A percentile compares a stretch with the other conserved stretches of the same genome.
phyloP scores from a whole-genome alignment of 35 echinoderm and acorn worm genomes.

The Stichopus chloronotus region DNA sequence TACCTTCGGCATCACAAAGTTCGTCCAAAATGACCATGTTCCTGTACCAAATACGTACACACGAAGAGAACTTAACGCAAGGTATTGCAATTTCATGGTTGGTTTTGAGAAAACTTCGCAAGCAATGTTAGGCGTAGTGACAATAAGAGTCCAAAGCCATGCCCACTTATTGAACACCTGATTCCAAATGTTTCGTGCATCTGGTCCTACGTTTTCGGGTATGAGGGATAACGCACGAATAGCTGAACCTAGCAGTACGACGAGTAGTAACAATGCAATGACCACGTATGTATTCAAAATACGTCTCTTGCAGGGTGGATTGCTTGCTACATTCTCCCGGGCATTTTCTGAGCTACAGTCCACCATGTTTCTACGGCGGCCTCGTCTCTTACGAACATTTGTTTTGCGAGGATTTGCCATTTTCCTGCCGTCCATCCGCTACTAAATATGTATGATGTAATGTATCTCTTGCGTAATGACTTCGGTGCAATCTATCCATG shows the following conservation, averaged over 20 bases:
- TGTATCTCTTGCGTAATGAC: too few relatives aligned
- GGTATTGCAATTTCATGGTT: conserved; percentile 6
- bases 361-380: background rate
- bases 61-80: conserved; percentile 21
- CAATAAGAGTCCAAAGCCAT: conserved; percentile 82
- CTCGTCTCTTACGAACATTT: background rate
- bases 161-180: conserved; percentile 81
- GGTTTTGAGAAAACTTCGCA: conserved; percentile 35
- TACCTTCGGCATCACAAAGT: conserved; percentile 63
- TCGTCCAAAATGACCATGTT: conserved; percentile 74
- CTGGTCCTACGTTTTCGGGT: conserved; percentile 32
- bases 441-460: too few relatives aligned
- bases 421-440: background rate
- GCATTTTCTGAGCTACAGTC: background rate
- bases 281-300: conserved; percentile 35
- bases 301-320: background rate
- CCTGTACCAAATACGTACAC: conserved; percentile 57
- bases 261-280: conserved; percentile 27
- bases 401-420: background rate
- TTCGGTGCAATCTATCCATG: too few relatives aligned
- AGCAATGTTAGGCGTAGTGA: conserved; percentile 58
- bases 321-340: background rate
- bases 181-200: conserved; percentile 74
- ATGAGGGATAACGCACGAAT: conserved; percentile 17
- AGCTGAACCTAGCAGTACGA: conserved; percentile 47